These are phyloP conservation scores for Protomyctophum bolini DNA, from an alignment of 2,113 vertebrate species.

Conservation along the genomic window DNA sequence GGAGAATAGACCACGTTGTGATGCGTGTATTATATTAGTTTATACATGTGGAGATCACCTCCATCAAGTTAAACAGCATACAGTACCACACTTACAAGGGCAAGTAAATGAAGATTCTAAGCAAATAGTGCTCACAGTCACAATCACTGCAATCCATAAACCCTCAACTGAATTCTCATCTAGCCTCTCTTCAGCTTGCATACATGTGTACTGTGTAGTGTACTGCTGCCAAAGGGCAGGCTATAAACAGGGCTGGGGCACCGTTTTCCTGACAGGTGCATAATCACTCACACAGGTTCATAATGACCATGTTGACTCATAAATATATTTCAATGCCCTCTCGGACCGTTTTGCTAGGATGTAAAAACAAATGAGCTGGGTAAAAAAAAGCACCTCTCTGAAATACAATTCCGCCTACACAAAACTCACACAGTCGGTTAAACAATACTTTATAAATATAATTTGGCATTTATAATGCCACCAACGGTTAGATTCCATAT, in stretches of 20 bases:
- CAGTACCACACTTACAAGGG: no score
- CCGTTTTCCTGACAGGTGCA: conserved; percentile 12
- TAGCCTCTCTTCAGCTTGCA: neutral
- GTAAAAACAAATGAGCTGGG: neutral
- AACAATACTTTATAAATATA: neutral
- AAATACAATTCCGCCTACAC: neutral
- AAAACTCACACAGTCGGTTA: no score
- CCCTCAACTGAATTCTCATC: neutral
- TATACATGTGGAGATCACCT: conserved; percentile 5
- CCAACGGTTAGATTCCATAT: neutral
- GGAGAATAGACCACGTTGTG: no score
- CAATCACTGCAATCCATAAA: neutral
- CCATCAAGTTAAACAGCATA: no score
- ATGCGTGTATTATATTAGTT: no score
- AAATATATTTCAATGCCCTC: neutral
- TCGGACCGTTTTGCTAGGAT: neutral
- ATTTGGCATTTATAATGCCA: conserved; percentile 26
- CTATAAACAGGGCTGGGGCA: neutral
- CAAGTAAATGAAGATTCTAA: neutral
- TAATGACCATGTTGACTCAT: conserved; percentile 19
- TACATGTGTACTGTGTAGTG: neutral
- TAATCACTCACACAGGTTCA: neutral
- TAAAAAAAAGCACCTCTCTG: neutral
- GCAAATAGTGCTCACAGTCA: neutral
- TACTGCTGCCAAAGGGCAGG: neutral